Percentiles rank a stretch among this genome's conserved stretches.
These are phyloP conservation scores for Stenurella melanura DNA, from an alignment of 2,888 invertebrate species.

Conservation along the genomic window DNA sequence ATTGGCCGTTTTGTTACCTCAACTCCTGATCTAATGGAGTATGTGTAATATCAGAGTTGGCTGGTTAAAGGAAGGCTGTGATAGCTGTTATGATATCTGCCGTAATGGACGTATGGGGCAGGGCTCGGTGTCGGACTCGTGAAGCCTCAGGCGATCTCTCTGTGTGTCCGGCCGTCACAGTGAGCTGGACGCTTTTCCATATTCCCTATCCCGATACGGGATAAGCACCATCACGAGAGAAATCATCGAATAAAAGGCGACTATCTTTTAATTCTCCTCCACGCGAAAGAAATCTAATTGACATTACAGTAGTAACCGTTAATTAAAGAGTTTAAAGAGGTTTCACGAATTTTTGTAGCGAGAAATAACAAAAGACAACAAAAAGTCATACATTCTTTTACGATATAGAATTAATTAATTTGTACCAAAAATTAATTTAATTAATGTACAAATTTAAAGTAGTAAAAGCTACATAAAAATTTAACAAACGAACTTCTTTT, in stretches of 20 bases:
- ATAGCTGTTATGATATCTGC: slow-evolving; percentile 24
- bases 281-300: too few species aligned
- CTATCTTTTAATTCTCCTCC: too few species aligned
- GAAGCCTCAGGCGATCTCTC: slow-evolving; percentile 22
- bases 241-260: background rate
- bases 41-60: slow-evolving; percentile 27
- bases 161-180: slow-evolving; percentile 28
- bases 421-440: too few species aligned
- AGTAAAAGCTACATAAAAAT: too few species aligned
- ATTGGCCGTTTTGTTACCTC: background rate
- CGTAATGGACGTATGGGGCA: slow-evolving; percentile 26
- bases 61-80: slow-evolving; percentile 19
- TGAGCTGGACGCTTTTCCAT: slow-evolving; percentile 2
- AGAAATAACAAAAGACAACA: too few species aligned
- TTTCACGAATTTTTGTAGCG: too few species aligned
- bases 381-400: too few species aligned
- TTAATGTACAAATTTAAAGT: too few species aligned
- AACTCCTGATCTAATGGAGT: slow-evolving; percentile 22
- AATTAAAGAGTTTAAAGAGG: too few species aligned
- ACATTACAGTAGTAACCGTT: too few species aligned
- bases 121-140: slow-evolving; percentile 29
- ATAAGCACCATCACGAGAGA: slow-evolving; percentile 7
- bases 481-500: too few species aligned
- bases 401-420: too few species aligned
- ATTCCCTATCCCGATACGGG: slow-evolving; percentile 28